phyloP scores from a whole-genome alignment of 1,140 invertebrate genomes.

The Drosophila auraria region DNA sequence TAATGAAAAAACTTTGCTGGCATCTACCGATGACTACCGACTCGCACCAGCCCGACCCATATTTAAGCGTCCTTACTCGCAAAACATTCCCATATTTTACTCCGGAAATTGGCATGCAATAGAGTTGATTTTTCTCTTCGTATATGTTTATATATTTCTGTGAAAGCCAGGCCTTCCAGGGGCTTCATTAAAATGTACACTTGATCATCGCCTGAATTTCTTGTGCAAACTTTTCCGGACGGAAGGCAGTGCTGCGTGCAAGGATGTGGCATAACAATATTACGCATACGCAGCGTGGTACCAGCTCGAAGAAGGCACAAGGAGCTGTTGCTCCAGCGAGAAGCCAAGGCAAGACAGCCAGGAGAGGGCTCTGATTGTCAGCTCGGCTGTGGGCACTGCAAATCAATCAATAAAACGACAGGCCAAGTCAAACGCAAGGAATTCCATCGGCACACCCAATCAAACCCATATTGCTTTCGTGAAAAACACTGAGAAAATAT shows the following conservation, averaged over 20 bases:
- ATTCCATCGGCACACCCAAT: slow-evolving; percentile 46
- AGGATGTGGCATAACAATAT: slow-evolving; percentile 60
- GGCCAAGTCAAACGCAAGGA: slow-evolving; percentile 75
- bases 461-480: slow-evolving; percentile 23
- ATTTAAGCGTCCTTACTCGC: slow-evolving; percentile 14
- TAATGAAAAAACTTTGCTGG: slow-evolving; percentile 77
- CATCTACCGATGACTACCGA: slow-evolving; percentile 17
- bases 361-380: slow-evolving; percentile 48
- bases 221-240: slow-evolving; percentile 66
- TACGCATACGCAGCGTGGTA: slow-evolving; percentile 75
- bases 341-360: background rate
- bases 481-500: slow-evolving; percentile 17
- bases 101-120: slow-evolving; percentile 65
- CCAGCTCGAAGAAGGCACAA: slow-evolving; percentile 1
- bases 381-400: slow-evolving; percentile 65
- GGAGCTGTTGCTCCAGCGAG: slow-evolving; percentile 13
- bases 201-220: slow-evolving; percentile 79
- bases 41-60: slow-evolving; percentile 19
- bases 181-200: slow-evolving; percentile 79
- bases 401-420: slow-evolving; percentile 80
- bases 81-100: slow-evolving; percentile 32
- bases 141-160: slow-evolving; percentile 5
- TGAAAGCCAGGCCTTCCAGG: background rate
- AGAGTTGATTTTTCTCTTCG: slow-evolving; percentile 52
- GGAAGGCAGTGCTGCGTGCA: slow-evolving; percentile 11